These are phyloP conservation scores for Sphenodon punctatus DNA, from an alignment of 2,797 vertebrate genomes.

Conservation along the genomic window DNA sequence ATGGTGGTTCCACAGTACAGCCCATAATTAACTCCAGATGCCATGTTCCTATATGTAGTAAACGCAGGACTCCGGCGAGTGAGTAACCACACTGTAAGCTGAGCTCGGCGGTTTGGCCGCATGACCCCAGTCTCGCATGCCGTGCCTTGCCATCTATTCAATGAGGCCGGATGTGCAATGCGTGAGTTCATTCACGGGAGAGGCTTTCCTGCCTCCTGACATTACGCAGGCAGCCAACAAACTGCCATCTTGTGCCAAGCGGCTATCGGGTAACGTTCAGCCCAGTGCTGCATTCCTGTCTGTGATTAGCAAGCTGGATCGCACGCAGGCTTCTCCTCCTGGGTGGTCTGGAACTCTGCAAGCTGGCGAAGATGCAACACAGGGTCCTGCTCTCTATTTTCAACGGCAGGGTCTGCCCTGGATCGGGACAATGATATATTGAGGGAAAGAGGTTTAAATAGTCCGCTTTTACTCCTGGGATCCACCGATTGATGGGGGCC, in stretches of 20 bases:
- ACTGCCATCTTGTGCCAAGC: rapidly evolving
- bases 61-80: not conserved
- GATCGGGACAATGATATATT: too few species aligned
- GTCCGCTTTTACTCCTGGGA: too few species aligned
- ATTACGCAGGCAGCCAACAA: rapidly evolving
- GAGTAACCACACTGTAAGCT: too few species aligned
- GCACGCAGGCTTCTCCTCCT: not conserved
- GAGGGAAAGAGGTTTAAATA: too few species aligned
- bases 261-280: not conserved
- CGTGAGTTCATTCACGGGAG: not conserved
- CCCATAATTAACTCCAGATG: not conserved
- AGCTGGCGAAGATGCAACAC: too few species aligned
- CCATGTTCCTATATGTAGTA: not conserved
- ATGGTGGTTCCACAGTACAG: rapidly evolving
- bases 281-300: not conserved
- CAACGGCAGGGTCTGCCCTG: too few species aligned
- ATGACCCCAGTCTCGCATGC: not conserved
- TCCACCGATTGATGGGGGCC: too few species aligned
- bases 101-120: not conserved
- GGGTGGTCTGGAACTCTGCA: conserved; percentile 14
- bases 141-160: not conserved
- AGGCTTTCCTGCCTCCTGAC: not conserved
- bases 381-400: too few species aligned
- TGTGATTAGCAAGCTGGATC: not conserved
- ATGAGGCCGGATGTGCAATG: not conserved